Conservation (phyloP, 2,113 vertebrate species). For the Passer montanus region DNA sequence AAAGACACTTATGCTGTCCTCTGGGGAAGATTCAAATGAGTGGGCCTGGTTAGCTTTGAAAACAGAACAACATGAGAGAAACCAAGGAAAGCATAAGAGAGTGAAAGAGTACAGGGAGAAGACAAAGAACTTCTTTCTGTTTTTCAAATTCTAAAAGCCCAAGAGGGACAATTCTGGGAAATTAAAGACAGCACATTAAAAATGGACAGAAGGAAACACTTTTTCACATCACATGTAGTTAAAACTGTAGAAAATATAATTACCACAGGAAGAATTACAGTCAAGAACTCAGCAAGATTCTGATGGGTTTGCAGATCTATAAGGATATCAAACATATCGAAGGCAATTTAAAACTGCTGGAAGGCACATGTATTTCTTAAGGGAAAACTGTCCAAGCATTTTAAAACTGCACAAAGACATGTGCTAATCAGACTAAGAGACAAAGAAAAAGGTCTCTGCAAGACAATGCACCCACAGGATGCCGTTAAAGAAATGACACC, state of each 20-base stretch:
- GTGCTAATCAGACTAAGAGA: slow-evolving; percentile 19
- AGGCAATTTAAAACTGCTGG: slow-evolving; percentile 50
- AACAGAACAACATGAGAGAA: not conserved
- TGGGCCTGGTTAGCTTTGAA: not conserved
- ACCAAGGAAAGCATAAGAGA: not conserved
- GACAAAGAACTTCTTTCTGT: not conserved
- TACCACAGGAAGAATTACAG: slow-evolving; percentile 15
- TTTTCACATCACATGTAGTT: not conserved
- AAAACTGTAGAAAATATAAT: slow-evolving; percentile 37
- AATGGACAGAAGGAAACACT: slow-evolving; percentile 2
- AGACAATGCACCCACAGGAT: slow-evolving; percentile 3
- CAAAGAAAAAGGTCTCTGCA: not conserved
- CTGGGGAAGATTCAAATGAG: slow-evolving; percentile 10
- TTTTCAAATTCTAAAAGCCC: slow-evolving; percentile 39
- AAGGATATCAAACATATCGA: slow-evolving; percentile 25
- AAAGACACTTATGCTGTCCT: not conserved
- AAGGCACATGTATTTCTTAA: slow-evolving; percentile 17
- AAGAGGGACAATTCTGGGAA: not conserved
- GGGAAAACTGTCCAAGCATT: slow-evolving; percentile 28
- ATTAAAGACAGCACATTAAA: slow-evolving; percentile 21
- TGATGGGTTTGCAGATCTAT: slow-evolving; percentile 3
- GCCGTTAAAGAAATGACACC: slow-evolving; percentile 2
- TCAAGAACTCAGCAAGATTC: slow-evolving; percentile 41
- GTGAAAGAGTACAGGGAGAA: not conserved
- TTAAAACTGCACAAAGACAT: slow-evolving; percentile 32